These are phyloP conservation scores for Patagioenas fasciata DNA, from an alignment of 2,113 vertebrate genomes.

Conservation along the genomic window DNA sequence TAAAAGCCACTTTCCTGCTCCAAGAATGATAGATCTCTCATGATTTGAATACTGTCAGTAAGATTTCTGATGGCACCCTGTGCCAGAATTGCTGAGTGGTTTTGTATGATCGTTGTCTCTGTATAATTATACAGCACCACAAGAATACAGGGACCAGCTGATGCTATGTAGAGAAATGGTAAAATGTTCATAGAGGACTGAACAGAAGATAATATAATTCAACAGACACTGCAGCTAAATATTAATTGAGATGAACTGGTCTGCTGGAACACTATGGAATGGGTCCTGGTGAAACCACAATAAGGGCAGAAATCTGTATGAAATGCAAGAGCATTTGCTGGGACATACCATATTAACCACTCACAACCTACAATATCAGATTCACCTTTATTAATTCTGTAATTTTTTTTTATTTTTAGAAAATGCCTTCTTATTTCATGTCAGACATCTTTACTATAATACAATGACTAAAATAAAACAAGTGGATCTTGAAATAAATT, in stretches of 20 bases:
- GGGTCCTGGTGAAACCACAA: neutral
- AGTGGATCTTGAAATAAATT: neutral
- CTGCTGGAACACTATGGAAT: neutral
- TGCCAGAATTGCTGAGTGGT: neutral
- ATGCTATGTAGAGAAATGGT: neutral
- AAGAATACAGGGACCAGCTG: neutral
- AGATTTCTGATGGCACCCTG: neutral
- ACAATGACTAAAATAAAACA: neutral
- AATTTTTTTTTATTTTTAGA: neutral
- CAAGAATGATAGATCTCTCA: fast-evolving
- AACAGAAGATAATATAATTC: neutral
- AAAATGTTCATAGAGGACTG: neutral
- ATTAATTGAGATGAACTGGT: neutral
- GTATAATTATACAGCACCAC: neutral
- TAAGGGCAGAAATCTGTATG: neutral
- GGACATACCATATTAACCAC: neutral
- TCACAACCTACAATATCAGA: neutral
- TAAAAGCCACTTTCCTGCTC: neutral
- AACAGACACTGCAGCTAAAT: neutral
- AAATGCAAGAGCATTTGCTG: neutral
- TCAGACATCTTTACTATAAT: neutral
- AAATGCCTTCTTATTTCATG: neutral
- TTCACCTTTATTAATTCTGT: neutral
- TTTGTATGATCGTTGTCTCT: neutral
- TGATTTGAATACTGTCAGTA: neutral